Base-by-base conservation (phyloP, 1,140 invertebrate genomes). In the Dendroctonus ponderosae region DNA sequence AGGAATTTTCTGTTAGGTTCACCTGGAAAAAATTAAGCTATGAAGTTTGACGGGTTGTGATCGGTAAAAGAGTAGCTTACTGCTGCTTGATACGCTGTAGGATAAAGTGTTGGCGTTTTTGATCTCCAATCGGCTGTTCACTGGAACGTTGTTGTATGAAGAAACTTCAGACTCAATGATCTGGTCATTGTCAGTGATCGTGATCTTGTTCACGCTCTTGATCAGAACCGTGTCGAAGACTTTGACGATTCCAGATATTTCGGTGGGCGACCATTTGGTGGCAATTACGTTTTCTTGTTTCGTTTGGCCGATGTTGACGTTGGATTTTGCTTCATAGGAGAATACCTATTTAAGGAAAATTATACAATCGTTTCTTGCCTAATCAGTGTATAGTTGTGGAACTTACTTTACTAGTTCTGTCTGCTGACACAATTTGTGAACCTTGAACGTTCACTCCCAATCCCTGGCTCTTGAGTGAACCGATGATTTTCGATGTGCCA, bases 81-180 rank as follows among this genome's bases (percentile, higher is more conserved):
- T 81, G 78, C 83, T 83, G 11, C 80, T 76, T 50, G 80, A 78
- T 61, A 78, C 74, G 12, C 77, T 78, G 69, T 82, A 82, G 41
- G 84, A 83, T 60, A 86, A 80, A 54, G 79, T 82, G 41, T 86
- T 84, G 70, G 77, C 83, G 66, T 85, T 82, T 53, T 83, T 84
- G 9, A 80, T 70, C 66, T 87, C 80, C n/a, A 82, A 76, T 5
- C 76, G 80, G 0, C 80, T 66, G 3, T 79, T 66, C 0, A 81
- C 67, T 0, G 84, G 81, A 48, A 81, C 81, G 43, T 82, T 78
- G 26, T 82, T 80, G 0, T 86, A 69, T 2, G 86, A 52, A 7
- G 76, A 76, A 12, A 83, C 68, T 46, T 82, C 82, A 0, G 82
- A 69, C 37, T 85, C 79, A 0, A 82, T 72, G 53, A 83, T 81